Evolutionary conservation across 1,140 invertebrate genomes (phyloP).

Genomic region (Ctenoplectra terminalis): DNA sequence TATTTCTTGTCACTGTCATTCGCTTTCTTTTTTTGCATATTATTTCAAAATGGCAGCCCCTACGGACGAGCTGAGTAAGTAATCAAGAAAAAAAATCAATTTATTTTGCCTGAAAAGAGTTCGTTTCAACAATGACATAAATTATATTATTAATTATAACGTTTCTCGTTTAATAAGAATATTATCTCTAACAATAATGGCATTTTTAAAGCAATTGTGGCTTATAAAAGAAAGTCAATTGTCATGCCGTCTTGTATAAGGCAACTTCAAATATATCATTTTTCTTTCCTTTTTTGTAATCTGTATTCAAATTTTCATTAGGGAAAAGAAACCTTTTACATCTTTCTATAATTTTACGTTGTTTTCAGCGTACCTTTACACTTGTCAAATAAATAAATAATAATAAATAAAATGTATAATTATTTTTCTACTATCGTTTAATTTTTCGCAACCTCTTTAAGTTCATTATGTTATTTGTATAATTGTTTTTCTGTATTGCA

Average conservation of each 20-base stretch:
- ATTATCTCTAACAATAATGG: slow-evolving; percentile 3
- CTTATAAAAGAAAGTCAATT: slow-evolving; percentile 62
- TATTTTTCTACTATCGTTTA: not conserved
- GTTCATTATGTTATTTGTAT: not conserved
- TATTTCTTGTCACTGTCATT: slow-evolving; percentile 45
- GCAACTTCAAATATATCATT: slow-evolving; percentile 58
- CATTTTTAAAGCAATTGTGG: slow-evolving; percentile 14
- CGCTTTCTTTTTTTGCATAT: slow-evolving; percentile 59
- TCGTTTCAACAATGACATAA: not conserved
- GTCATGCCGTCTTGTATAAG: slow-evolving; percentile 65
- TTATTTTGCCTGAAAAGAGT: slow-evolving; percentile 29
- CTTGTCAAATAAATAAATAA: slow-evolving; percentile 45
- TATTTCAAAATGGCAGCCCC: slow-evolving; percentile 82
- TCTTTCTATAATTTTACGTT: not conserved
- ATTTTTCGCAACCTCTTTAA: not conserved
- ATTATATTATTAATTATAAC: not conserved
- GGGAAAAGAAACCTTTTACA: not conserved
- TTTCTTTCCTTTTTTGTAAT: not conserved
- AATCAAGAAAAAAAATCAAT: slow-evolving; percentile 52
- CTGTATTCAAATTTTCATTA: slow-evolving; percentile 5
- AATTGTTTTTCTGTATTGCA: not conserved
- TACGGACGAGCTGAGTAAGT: slow-evolving; percentile 84
- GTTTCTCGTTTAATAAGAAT: not conserved
- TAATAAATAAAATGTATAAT: not conserved
- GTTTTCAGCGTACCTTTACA: slow-evolving; percentile 24